Evolutionary conservation across 2,888 invertebrate genomes (phyloP).

Genomic region (Serripes groenlandicus): DNA sequence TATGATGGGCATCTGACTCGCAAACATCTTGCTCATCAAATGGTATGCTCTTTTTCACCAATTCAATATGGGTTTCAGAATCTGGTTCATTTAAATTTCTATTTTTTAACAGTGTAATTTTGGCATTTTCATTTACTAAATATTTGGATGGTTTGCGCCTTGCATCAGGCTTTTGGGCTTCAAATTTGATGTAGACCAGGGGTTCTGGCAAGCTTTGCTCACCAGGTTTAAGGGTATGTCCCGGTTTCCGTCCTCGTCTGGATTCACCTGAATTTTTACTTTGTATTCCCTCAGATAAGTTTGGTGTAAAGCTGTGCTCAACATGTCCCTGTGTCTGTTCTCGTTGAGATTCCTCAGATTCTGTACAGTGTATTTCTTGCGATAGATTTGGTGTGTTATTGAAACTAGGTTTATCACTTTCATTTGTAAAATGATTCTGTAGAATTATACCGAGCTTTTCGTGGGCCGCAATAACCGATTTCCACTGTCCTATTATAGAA

Average conservation of each 20-base stretch:
- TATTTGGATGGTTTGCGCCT: background rate
- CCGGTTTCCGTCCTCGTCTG: constrained; percentile 14
- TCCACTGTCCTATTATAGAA: constrained; percentile 57
- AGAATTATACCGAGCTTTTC: constrained; percentile 31
- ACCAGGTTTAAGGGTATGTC: constrained; percentile 3
- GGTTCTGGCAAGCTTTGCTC: constrained; percentile 26
- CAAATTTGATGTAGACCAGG: constrained; percentile 9
- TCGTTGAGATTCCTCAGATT: too few relatives aligned
- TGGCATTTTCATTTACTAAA: background rate
- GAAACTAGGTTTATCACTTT: background rate
- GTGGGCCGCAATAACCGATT: constrained; percentile 45
- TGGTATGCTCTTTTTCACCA: background rate
- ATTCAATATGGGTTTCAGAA: background rate
- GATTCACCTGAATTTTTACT: background rate
- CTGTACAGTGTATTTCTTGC: background rate
- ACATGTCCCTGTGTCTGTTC: too few relatives aligned
- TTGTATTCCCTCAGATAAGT: background rate
- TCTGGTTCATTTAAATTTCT: background rate
- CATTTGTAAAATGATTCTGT: too few relatives aligned
- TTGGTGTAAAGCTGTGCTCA: too few relatives aligned
- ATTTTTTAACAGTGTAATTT: background rate
- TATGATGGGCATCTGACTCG: background rate
- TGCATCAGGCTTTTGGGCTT: background rate
- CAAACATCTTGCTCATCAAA: background rate
- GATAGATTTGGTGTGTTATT: background rate